phyloP scores from a whole-genome alignment of 2,113 vertebrate species.

The Himantopus leucocephalus region DNA sequence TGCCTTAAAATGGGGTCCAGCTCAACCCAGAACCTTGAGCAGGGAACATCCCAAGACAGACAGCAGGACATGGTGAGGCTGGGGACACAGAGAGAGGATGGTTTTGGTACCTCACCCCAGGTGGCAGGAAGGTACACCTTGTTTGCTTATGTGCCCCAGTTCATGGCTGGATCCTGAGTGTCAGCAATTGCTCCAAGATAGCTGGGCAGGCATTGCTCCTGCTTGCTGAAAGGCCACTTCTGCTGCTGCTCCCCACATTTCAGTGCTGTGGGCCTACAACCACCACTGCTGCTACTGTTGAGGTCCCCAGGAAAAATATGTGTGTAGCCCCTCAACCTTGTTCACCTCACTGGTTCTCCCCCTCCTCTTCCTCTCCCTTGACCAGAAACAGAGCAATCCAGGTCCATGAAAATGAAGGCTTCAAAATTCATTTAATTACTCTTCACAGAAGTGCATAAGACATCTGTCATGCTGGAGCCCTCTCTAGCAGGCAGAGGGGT shows the following conservation, averaged over 20 bases:
- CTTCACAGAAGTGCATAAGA: neutral
- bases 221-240: neutral
- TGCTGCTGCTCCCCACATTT: neutral
- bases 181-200: neutral
- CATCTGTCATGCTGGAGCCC: neutral
- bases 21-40: neutral
- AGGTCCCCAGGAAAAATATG: neutral
- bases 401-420: neutral
- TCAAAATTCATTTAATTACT: neutral
- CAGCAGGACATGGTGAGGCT: neutral
- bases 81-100: neutral
- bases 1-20: neutral
- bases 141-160: neutral
- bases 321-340: neutral
- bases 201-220: neutral
- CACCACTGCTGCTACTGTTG: neutral
- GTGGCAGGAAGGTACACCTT: neutral
- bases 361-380: neutral
- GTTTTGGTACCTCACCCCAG: neutral
- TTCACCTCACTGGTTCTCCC: neutral
- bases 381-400: neutral
- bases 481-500: neutral
- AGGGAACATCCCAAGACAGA: neutral
- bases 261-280: no score
- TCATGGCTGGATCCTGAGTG: neutral